These are phyloP conservation scores for Rhodophaea formosa DNA, from an alignment of 2,888 invertebrate genomes.

Conservation along the genomic window DNA sequence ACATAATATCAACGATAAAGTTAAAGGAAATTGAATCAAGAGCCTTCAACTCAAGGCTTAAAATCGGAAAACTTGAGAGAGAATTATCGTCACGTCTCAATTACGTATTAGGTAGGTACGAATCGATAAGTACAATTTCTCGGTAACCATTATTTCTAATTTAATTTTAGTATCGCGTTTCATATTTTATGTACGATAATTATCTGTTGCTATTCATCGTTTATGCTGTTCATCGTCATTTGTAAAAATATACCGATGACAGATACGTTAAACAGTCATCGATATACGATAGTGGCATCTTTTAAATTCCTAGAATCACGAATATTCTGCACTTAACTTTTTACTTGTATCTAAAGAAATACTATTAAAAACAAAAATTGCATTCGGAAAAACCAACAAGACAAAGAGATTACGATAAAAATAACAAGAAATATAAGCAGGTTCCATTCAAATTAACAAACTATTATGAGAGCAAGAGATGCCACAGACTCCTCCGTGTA, in stretches of 20 bases:
- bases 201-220: neutral
- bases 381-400: neutral
- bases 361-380: too few species aligned
- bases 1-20: neutral
- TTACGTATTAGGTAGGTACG: neutral
- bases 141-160: conserved; percentile 3
- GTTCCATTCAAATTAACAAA: neutral
- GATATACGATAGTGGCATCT: too few species aligned
- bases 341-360: too few species aligned
- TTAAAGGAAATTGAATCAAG: neutral
- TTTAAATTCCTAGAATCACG: too few species aligned
- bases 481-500: neutral
- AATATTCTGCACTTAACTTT: too few species aligned
- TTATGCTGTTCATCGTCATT: too few species aligned
- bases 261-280: too few species aligned
- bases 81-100: conserved; percentile 1
- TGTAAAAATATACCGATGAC: too few species aligned
- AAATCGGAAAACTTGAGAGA: neutral
- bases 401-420: neutral
- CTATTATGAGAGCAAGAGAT: neutral
- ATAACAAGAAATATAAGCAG: neutral
- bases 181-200: neutral
- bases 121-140: conserved; percentile 8
- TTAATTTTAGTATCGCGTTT: neutral
- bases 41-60: neutral